Base-by-base conservation (phyloP, 2,888 invertebrate genomes). In the Caenorhabditis panamensis region DNA sequence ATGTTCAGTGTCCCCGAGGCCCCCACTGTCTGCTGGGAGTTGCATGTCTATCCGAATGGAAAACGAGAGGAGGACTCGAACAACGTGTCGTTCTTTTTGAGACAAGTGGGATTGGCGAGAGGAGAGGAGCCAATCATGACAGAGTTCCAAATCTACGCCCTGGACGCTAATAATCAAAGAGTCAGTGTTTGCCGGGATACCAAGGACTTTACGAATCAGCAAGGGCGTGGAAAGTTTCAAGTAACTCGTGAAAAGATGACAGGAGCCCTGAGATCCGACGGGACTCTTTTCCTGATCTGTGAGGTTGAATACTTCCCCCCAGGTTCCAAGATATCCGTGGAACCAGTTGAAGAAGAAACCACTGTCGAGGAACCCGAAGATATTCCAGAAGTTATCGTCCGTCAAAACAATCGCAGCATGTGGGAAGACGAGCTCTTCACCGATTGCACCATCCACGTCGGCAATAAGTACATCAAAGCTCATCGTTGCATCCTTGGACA, bases 1-100 rank as follows among this genome's bases (percentile, higher is more conserved):
- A 88, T 86, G 69, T 90, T 90, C 71, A 84, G 86, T 11, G 86
- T 86, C 16, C 86, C 88, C 16, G 85, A 85, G 51, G 89, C 87
- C 0, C 82, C 88, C 4, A 83, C 83, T 1, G 89, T 90, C n/a
- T 82, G 86, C 20, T 90, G 90, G 90, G 90, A 90, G 64, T 64
- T 90, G 61, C 89, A 90, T 63, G 87, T 90, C 0, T 90, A 90
- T 82, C 90, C 90, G 28, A 90, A 90, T 61, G 90, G 90, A 13
- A 90, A 90, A 61, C 83, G 90, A 1, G 89, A 90, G 49, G 90
- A 90, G 51, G 89, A 90, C 63, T 63, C 66, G 64, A 86, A 85
- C 51, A 84, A 88, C 67, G 89, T 89, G 2, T 89, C 89, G 13
- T 90, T 90, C 66, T 90, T 90, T 56, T 82, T 90, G 28, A 73